Conservation (phyloP, 2,888 invertebrate species). For the Beris morrisii region DNA sequence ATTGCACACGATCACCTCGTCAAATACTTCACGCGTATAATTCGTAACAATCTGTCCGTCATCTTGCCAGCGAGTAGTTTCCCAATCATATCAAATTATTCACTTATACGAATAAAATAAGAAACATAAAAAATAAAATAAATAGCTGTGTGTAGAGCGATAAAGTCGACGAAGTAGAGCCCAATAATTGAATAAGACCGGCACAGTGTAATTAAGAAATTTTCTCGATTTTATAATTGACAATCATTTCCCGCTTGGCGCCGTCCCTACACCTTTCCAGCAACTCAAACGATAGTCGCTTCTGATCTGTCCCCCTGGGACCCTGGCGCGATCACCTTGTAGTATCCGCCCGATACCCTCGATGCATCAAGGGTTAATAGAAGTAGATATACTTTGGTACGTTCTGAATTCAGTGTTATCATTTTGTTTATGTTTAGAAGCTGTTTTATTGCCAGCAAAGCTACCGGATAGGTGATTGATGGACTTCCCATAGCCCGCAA, state of each 20-base stretch:
- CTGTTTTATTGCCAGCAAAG: conserved; percentile 25
- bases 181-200: conserved; percentile 26
- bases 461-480: conserved; percentile 18
- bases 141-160: conserved; percentile 6
- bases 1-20: too few relatives aligned
- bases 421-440: conserved; percentile 33
- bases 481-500: conserved; percentile 8
- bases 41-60: too few relatives aligned
- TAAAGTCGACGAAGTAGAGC: not conserved
- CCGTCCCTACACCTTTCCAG: conserved; percentile 22
- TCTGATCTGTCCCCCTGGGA: not conserved
- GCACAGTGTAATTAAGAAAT: conserved; percentile 27
- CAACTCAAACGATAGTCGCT: conserved; percentile 2
- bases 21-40: too few relatives aligned
- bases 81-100: too few relatives aligned
- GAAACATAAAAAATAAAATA: conserved; percentile 3
- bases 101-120: not conserved
- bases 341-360: not conserved
- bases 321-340: not conserved
- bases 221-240: conserved; percentile 34
- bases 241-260: conserved; percentile 35
- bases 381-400: conserved; percentile 1
- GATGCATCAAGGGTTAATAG: not conserved
- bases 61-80: too few relatives aligned
- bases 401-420: conserved; percentile 15